Conservation (phyloP, 2,797 vertebrate genomes). For the Fringilla coelebs region DNA sequence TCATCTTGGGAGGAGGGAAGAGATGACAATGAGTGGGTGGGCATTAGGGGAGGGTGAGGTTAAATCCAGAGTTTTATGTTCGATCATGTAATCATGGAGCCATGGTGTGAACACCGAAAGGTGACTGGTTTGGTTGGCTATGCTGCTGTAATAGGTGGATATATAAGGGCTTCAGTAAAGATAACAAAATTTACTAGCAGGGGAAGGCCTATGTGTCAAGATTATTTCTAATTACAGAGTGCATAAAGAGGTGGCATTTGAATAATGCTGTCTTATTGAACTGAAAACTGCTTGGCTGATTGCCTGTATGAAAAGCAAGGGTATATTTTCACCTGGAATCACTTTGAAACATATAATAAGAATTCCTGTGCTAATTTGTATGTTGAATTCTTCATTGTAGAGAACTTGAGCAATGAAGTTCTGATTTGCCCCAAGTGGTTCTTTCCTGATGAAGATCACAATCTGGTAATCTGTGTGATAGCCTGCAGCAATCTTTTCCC, state of each 20-base stretch:
- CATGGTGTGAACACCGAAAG: background rate
- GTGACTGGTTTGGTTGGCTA: background rate
- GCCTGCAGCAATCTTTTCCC: conserved; percentile 18
- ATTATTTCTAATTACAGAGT: background rate
- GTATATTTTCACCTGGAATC: background rate
- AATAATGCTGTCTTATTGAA: background rate
- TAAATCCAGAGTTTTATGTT: background rate
- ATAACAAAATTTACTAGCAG: background rate
- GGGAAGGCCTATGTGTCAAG: background rate
- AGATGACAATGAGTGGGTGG: background rate
- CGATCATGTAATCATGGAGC: rapidly evolving
- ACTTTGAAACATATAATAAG: background rate
- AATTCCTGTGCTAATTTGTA: conserved; percentile 10
- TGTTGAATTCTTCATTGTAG: conserved; percentile 70
- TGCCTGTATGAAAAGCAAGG: background rate
- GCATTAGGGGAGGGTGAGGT: background rate
- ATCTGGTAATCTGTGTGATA: conserved; percentile 64
- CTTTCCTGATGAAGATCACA: conserved; percentile 48
- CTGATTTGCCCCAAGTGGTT: conserved; percentile 21
- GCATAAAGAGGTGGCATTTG: background rate
- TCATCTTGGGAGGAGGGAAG: background rate
- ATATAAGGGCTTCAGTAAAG: background rate
- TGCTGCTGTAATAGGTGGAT: background rate
- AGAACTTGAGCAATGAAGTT: conserved; percentile 47
- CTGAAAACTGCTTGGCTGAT: background rate